These are phyloP conservation scores for Limnephilus lunatus DNA, from an alignment of 2,888 invertebrate species.

Conservation along the genomic window DNA sequence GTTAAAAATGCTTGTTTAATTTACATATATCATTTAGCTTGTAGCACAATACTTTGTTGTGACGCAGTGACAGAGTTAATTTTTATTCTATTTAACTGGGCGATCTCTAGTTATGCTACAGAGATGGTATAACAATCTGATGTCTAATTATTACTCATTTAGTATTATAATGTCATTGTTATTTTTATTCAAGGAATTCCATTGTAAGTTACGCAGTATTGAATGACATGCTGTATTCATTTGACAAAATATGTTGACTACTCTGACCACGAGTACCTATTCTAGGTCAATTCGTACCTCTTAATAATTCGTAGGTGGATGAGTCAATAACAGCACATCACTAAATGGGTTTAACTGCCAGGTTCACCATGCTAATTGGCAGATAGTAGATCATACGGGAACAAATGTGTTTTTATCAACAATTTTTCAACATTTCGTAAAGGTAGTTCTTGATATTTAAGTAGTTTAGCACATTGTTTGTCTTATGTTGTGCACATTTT, in stretches of 20 bases:
- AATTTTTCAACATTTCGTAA: background rate
- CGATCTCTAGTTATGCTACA: background rate
- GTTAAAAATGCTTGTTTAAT: background rate
- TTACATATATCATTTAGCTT: background rate
- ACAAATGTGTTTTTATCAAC: background rate
- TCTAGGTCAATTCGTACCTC: conserved; percentile 19
- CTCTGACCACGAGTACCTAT: conserved; percentile 12
- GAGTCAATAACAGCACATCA: conserved; percentile 20
- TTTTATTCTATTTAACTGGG: background rate
- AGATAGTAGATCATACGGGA: background rate
- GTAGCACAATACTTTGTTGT: background rate
- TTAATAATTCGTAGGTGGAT: conserved; percentile 53
- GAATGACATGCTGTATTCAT: background rate
- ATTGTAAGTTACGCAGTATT: background rate
- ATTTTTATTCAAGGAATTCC: background rate
- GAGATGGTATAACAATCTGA: background rate
- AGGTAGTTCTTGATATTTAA: background rate
- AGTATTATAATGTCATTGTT: background rate
- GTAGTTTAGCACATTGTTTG: background rate
- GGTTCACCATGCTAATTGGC: background rate
- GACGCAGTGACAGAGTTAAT: background rate
- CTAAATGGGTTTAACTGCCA: conserved; percentile 40
- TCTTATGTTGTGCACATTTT: background rate
- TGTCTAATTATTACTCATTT: background rate
- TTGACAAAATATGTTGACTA: background rate